A percentile compares a stretch with the other conserved stretches of the same genome.
phyloP scores from a whole-genome alignment of 2,113 vertebrate species.

The Megaceryle torquata region DNA sequence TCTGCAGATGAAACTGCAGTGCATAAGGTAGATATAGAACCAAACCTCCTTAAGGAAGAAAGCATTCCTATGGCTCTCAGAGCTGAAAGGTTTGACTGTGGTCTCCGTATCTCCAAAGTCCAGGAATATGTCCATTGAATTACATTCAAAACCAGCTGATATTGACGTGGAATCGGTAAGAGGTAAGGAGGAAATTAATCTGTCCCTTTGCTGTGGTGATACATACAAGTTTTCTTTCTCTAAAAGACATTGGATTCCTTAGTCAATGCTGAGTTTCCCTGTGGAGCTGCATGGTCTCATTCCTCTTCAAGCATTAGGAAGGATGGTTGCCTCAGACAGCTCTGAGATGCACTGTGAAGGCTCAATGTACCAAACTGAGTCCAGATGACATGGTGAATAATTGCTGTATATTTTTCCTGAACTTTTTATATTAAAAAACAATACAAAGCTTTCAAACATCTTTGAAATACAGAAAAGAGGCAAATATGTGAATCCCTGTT shows the following conservation, averaged over 20 bases:
- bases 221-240: not conserved
- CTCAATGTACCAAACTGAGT: not conserved
- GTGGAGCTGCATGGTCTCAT: not conserved
- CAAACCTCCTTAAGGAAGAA: not conserved
- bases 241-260: not conserved
- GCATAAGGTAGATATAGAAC: not conserved
- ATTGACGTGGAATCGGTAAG: not conserved
- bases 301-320: not conserved
- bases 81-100: not conserved
- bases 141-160: not conserved
- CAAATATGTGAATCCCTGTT: not conserved
- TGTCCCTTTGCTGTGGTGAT: not conserved
- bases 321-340: not conserved
- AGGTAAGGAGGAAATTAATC: not conserved
- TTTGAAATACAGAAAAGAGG: not conserved
- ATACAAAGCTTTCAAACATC: not conserved
- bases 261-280: not conserved
- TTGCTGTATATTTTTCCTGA: not conserved
- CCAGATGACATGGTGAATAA: not conserved
- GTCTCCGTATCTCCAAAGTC: not conserved
- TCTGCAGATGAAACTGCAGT: not conserved
- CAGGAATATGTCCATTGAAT: not conserved
- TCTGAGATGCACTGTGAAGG: not conserved
- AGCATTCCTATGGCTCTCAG: accelerated
- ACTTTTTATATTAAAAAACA: not conserved